Conservation (phyloP, 2,797 vertebrate species). For the Pseudochirops corinnae region DNA sequence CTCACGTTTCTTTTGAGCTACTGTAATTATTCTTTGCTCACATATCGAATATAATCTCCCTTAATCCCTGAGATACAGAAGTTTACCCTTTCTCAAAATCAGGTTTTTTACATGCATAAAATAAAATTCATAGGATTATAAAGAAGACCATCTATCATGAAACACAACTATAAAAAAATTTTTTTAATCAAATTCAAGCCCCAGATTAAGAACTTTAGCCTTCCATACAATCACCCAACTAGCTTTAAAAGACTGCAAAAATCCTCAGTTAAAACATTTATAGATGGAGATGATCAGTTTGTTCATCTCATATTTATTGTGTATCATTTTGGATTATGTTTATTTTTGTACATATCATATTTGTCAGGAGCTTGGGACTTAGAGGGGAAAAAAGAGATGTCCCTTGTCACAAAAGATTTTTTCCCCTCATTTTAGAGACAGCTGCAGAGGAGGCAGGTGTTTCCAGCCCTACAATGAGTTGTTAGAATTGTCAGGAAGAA, state of each 20-base stretch:
- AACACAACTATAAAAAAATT: neutral
- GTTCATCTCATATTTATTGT: neutral
- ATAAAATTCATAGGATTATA: neutral
- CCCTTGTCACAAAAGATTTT: neutral
- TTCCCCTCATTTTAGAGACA: neutral
- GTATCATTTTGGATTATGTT: neutral
- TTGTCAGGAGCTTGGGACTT: neutral
- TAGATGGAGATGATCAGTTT: neutral
- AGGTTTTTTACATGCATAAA: neutral
- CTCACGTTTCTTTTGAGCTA: too few relatives aligned
- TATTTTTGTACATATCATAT: neutral
- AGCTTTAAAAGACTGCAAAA: neutral
- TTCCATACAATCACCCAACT: neutral
- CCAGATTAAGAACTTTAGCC: neutral
- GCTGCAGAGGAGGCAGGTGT: neutral
- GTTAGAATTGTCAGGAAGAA: neutral
- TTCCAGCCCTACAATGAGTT: neutral
- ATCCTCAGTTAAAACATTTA: neutral
- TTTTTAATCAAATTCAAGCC: neutral
- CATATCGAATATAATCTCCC: too few relatives aligned
- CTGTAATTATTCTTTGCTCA: too few relatives aligned
- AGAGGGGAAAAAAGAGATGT: neutral
- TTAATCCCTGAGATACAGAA: too few relatives aligned
- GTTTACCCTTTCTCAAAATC: neutral
- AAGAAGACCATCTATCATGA: neutral